Conservation (phyloP, 2,113 vertebrate genomes). For the Entosphenus tridentatus region DNA sequence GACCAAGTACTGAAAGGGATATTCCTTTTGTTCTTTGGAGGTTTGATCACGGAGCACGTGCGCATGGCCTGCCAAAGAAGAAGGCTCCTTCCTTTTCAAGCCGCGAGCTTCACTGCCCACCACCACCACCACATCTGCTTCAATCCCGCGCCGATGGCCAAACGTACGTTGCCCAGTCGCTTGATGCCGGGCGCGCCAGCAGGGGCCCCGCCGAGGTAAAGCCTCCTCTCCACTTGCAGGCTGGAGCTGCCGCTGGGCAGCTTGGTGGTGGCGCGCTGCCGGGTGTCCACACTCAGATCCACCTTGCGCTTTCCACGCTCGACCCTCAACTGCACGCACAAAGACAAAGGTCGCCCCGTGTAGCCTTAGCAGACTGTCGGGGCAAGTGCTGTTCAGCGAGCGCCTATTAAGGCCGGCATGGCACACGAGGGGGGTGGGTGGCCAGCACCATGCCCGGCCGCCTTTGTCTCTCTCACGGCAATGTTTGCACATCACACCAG, state of each 20-base stretch:
- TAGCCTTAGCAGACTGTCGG: too few species aligned
- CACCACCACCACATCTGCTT: background rate
- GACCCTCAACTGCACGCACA: slow-evolving; percentile 26
- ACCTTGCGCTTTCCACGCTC: slow-evolving; percentile 38
- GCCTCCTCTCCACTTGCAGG: slow-evolving; percentile 44
- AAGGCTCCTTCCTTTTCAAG: background rate
- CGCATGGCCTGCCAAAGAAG: background rate
- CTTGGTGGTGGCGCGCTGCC: slow-evolving; percentile 16
- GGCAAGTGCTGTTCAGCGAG: too few species aligned
- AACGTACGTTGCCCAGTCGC: slow-evolving; percentile 43
- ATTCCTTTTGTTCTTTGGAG: too few species aligned
- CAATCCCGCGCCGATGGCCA: background rate
- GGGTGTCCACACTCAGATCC: slow-evolving; percentile 28
- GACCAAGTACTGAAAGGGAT: too few species aligned
- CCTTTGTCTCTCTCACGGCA: too few species aligned
- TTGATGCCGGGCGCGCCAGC: slow-evolving; percentile 22
- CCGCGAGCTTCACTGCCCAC: background rate
- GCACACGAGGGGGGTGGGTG: too few species aligned
- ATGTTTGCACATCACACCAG: too few species aligned
- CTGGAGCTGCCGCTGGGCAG: slow-evolving; percentile 37
- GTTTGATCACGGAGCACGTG: too few species aligned
- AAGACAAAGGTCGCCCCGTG: too few species aligned
- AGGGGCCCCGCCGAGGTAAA: slow-evolving; percentile 60
- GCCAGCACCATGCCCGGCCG: too few species aligned
- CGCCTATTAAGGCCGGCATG: too few species aligned